A percentile compares a stretch with the other conserved stretches of the same genome.
Evolutionary conservation across 2,888 invertebrate genomes (phyloP).

Genomic region (Lapara coniferarum): DNA sequence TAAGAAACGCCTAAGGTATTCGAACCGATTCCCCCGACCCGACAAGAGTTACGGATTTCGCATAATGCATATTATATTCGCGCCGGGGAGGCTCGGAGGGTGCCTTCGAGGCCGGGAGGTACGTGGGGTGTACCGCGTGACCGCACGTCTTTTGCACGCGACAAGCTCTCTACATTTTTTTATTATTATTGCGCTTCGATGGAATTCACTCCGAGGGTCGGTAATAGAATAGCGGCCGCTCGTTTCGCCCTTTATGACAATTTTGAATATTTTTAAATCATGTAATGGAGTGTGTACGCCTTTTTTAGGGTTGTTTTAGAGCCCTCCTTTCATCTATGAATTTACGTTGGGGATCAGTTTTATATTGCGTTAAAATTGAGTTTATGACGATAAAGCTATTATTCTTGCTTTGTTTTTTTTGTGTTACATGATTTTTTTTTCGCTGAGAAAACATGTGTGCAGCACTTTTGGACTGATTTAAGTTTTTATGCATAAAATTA

Average conservation of each 20-base stretch:
- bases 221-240: conserved; percentile 55
- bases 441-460: too few relatives aligned
- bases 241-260: conserved; percentile 65
- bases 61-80: conserved; percentile 83
- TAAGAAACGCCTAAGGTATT: conserved; percentile 64
- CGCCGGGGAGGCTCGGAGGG: conserved; percentile 57
- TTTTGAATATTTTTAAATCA: conserved; percentile 83
- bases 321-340: conserved; percentile 30
- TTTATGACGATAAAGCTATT: background rate
- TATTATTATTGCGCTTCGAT: conserved; percentile 83
- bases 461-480: too few relatives aligned
- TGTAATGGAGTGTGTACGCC: conserved; percentile 75
- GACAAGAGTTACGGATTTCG: conserved; percentile 83
- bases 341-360: conserved; percentile 16
- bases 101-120: conserved; percentile 32
- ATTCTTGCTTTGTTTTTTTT: too few relatives aligned
- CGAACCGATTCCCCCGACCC: conserved; percentile 69
- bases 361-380: background rate
- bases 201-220: conserved; percentile 78
- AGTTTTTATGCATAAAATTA: too few relatives aligned
- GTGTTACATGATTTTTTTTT: too few relatives aligned
- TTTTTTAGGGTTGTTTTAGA: conserved; percentile 72
- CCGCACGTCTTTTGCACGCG: conserved; percentile 83
- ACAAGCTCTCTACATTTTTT: conserved; percentile 83
- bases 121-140: conserved; percentile 62